Percentiles rank a stretch among this genome's conserved stretches.
These are phyloP conservation scores for Cavia aperea DNA, from an alignment of 2,113 vertebrate species.

Conservation along the genomic window DNA sequence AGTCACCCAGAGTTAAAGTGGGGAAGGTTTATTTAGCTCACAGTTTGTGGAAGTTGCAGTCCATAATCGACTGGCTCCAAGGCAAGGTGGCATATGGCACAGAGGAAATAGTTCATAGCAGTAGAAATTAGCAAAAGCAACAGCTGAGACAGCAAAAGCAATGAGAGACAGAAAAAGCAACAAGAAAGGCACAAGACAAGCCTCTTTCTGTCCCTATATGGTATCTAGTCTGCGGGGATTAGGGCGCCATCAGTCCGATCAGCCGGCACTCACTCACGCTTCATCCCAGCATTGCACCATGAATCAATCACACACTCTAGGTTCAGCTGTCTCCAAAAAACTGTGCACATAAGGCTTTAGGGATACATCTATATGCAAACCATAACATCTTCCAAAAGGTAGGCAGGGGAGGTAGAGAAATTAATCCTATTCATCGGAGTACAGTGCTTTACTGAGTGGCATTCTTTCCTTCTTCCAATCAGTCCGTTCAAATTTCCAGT, in stretches of 20 bases:
- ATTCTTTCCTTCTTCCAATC: background rate
- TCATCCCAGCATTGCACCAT: background rate
- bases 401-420: slow-evolving; percentile 43
- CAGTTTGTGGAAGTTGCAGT: background rate
- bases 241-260: background rate
- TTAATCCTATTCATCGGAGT: background rate
- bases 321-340: background rate
- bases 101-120: background rate
- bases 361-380: background rate
- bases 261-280: background rate
- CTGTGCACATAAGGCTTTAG: background rate
- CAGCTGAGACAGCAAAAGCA: background rate
- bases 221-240: background rate
- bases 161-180: background rate
- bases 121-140: background rate
- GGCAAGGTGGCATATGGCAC: background rate
- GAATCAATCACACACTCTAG: background rate
- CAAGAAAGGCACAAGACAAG: background rate
- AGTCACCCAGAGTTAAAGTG: background rate
- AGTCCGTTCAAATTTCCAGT: slow-evolving; percentile 8
- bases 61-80: background rate
- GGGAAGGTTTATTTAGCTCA: background rate
- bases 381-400: slow-evolving; percentile 52
- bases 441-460: background rate
- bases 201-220: background rate